Percentiles rank a stretch among this genome's conserved stretches.
phyloP scores from a whole-genome alignment of 2,797 vertebrate species.

The Myotis pilosus region DNA sequence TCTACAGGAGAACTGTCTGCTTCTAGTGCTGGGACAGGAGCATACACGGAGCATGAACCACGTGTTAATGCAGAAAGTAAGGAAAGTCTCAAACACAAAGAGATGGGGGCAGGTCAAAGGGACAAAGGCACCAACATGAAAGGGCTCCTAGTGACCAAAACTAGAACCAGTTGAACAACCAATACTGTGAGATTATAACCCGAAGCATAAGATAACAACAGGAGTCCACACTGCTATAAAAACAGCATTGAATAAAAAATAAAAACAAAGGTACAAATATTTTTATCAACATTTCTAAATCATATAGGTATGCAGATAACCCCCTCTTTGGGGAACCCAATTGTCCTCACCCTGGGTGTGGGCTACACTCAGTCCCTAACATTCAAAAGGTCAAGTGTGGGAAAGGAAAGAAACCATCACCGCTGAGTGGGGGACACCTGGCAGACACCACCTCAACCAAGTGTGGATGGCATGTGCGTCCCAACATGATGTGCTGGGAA shows the following conservation, averaged over 20 bases:
- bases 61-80: not conserved
- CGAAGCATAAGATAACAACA: not conserved
- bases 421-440: no score
- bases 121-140: not conserved
- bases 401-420: not conserved
- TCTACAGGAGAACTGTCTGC: not conserved
- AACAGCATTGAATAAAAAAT: not conserved
- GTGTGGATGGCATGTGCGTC: rapidly evolving
- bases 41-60: not conserved
- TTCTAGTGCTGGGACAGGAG: not conserved
- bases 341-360: not conserved
- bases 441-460: not conserved
- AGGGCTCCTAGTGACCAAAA: not conserved
- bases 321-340: not conserved
- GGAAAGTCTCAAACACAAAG: not conserved
- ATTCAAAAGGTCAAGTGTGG: not conserved
- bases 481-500: no score
- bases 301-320: not conserved
- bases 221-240: not conserved
- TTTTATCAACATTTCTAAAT: not conserved
- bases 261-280: not conserved
- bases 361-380: not conserved
- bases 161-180: not conserved
- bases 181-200: not conserved
- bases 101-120: no score